Evolutionary conservation across 2,888 invertebrate species (phyloP).

Genomic region (Nipponacmea schrenckii): DNA sequence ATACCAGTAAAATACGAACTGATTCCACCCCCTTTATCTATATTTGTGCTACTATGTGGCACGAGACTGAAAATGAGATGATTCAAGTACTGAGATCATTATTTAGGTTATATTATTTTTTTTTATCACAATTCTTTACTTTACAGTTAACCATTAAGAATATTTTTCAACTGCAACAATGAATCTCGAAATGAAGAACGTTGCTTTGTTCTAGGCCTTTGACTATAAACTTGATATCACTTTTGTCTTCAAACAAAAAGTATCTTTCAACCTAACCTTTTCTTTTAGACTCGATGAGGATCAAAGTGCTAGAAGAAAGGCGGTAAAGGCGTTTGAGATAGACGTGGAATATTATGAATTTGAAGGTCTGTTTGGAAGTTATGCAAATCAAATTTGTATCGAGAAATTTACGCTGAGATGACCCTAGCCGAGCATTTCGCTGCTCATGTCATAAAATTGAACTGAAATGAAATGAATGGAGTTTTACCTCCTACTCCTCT

Average conservation of each 20-base stretch:
- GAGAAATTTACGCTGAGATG: background rate
- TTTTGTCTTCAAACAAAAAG: too few species aligned
- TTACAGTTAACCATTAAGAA: too few species aligned
- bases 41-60: constrained; percentile 68
- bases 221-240: too few species aligned
- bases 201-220: too few species aligned
- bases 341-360: constrained; percentile 85
- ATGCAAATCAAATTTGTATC: background rate
- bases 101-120: constrained; percentile 53
- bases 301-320: constrained; percentile 83
- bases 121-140: background rate
- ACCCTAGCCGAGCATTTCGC: background rate
- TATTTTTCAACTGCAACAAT: background rate
- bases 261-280: background rate
- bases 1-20: constrained; percentile 36
- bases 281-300: constrained; percentile 87
- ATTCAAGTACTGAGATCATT: constrained; percentile 64
- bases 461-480: too few species aligned
- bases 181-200: too few species aligned
- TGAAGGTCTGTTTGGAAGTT: constrained; percentile 66
- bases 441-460: too few species aligned
- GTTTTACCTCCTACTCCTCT: too few species aligned
- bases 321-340: constrained; percentile 29
- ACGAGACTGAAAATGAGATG: constrained; percentile 66
- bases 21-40: constrained; percentile 56